Evolutionary conservation across 2,113 vertebrate genomes (phyloP).

Genomic region (Caranx ignobilis): DNA sequence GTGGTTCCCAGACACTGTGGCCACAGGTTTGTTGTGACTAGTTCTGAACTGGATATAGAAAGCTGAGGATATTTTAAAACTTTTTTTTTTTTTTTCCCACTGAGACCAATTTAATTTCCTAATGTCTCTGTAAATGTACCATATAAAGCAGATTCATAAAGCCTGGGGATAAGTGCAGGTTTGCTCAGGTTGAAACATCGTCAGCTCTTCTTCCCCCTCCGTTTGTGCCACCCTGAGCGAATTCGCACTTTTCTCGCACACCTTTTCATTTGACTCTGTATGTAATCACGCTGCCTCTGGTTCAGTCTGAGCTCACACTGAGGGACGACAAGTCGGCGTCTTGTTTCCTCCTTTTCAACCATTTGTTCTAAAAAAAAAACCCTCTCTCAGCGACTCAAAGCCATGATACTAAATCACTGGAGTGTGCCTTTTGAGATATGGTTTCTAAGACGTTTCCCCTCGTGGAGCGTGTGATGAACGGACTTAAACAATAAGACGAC

Average conservation of each 20-base stretch:
- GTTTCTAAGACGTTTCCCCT: neutral
- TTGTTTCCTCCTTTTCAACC: neutral
- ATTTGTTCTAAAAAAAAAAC: neutral
- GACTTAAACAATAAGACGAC: conserved; percentile 1
- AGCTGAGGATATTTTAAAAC: too few relatives aligned
- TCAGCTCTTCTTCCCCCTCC: neutral
- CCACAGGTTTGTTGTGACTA: neutral
- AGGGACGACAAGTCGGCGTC: neutral
- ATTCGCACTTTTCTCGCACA: neutral
- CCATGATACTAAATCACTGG: neutral
- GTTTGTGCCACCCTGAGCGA: neutral
- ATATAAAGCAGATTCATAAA: neutral
- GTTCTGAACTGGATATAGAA: neutral
- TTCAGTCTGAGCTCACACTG: neutral
- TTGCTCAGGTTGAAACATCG: neutral
- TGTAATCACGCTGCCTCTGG: neutral
- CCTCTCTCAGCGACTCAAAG: neutral
- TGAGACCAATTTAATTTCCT: neutral
- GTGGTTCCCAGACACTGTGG: neutral
- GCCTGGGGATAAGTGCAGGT: neutral
- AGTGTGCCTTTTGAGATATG: neutral
- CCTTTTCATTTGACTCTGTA: neutral
- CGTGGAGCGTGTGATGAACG: neutral
- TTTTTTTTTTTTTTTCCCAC: neutral
- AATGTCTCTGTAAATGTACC: neutral